Percentiles rank a stretch among this genome's conserved stretches.
Conservation (phyloP, 2,888 invertebrate species). For the Sisyra terminalis region DNA sequence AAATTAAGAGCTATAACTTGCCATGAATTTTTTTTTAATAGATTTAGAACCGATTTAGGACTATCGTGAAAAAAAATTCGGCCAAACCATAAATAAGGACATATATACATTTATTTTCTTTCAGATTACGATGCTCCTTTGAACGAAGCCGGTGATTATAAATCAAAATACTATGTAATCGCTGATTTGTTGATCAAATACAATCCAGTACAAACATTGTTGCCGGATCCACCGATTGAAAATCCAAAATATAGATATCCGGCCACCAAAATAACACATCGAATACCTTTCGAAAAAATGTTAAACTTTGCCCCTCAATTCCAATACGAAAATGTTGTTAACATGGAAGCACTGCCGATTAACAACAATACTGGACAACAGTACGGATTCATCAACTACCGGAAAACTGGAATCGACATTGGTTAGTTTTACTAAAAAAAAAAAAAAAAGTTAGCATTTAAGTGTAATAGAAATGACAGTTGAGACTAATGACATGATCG, state of each 20-base stretch:
- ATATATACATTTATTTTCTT: too few relatives aligned
- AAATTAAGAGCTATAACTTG: too few relatives aligned
- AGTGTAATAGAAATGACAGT: too few relatives aligned
- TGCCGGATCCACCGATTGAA: slow-evolving; percentile 21
- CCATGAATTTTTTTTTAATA: too few relatives aligned
- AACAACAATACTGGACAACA: slow-evolving; percentile 32
- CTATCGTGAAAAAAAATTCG: too few relatives aligned
- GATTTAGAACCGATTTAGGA: too few relatives aligned
- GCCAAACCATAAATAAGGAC: too few relatives aligned
- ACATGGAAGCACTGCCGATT: slow-evolving; percentile 23
- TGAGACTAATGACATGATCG: background rate
- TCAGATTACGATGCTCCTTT: slow-evolving; percentile 80
- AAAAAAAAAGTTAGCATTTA: too few relatives aligned
- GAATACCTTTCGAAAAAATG: background rate
- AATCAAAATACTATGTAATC: slow-evolving; percentile 60
- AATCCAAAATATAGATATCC: slow-evolving; percentile 21
- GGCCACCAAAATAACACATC: slow-evolving; percentile 14
- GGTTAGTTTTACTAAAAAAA: too few relatives aligned
- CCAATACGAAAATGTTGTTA: slow-evolving; percentile 11
- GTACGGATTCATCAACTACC: slow-evolving; percentile 36
- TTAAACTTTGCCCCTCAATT: background rate
- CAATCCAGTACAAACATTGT: slow-evolving; percentile 17
- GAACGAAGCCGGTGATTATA: slow-evolving; percentile 77
- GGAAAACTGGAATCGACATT: slow-evolving; percentile 21
- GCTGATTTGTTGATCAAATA: slow-evolving; percentile 30